phyloP scores from a whole-genome alignment of 1,140 invertebrate genomes.

The Drosophila busckii region DNA sequence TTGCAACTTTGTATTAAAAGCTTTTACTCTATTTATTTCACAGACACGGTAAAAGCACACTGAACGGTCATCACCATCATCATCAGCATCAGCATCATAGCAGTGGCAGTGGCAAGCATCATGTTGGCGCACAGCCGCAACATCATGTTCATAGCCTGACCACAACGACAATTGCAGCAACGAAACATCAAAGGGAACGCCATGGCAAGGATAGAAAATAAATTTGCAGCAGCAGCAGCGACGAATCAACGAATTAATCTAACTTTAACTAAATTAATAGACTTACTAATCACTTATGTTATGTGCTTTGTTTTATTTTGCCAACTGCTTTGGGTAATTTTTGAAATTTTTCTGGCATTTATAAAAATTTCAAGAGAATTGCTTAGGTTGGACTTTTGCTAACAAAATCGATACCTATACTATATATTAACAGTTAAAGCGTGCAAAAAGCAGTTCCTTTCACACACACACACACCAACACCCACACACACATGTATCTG shows the following conservation, averaged over 20 bases:
- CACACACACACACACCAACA: constrained; percentile 33
- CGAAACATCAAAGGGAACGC: constrained; percentile 58
- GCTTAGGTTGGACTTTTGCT: constrained; percentile 33
- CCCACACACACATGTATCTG: constrained; percentile 7
- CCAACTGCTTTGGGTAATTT: constrained; percentile 51
- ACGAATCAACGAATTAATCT: constrained; percentile 47
- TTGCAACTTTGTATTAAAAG: not conserved
- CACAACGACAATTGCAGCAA: constrained; percentile 55
- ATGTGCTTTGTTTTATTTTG: constrained; percentile 21
- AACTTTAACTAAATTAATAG: constrained; percentile 21
- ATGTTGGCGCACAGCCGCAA: constrained; percentile 39
- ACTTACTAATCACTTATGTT: constrained; percentile 32
- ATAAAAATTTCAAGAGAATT: constrained; percentile 67
- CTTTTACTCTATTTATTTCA: constrained; percentile 4
- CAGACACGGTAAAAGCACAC: constrained; percentile 75
- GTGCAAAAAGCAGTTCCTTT: constrained; percentile 60
- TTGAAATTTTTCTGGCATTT: constrained; percentile 54
- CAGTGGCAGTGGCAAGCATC: constrained; percentile 44
- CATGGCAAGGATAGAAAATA: constrained; percentile 72
- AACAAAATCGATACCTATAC: too few species aligned
- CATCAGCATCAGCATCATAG: constrained; percentile 28
- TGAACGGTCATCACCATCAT: constrained; percentile 57
- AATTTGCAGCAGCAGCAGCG: constrained; percentile 7
- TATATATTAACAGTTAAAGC: constrained; percentile 18
- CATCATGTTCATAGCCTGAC: constrained; percentile 59